phyloP scores from a whole-genome alignment of 1,140 invertebrate species.

The Cotesia typhae region DNA sequence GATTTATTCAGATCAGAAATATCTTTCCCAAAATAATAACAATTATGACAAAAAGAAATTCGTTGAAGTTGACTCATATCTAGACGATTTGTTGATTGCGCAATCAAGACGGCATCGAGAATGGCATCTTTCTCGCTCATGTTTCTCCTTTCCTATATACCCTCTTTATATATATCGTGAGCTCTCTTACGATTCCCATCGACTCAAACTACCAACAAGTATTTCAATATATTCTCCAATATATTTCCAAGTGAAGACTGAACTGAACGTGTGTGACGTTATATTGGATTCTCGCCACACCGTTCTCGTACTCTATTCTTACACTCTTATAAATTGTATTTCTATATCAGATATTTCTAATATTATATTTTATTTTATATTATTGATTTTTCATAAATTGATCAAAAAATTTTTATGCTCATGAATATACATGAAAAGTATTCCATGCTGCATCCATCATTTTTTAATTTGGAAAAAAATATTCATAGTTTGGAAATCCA shows the following conservation, averaged over 20 bases:
- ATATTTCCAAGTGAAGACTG: conserved; percentile 57
- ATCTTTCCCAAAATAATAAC: too few relatives aligned
- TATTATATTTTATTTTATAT: too few relatives aligned
- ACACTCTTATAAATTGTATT: background rate
- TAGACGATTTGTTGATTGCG: conserved; percentile 48
- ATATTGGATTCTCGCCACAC: conserved; percentile 59
- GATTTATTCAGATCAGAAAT: too few relatives aligned
- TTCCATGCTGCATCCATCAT: too few relatives aligned
- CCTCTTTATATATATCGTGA: conserved; percentile 3
- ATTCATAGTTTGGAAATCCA: too few relatives aligned
- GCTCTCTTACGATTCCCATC: conserved; percentile 43
- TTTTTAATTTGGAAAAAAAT: too few relatives aligned
- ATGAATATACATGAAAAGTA: too few relatives aligned
- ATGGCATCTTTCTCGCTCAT: conserved; percentile 56
- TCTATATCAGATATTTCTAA: background rate
- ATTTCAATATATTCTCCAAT: conserved; percentile 66
- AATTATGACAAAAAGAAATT: too few relatives aligned
- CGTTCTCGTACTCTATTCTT: conserved; percentile 13
- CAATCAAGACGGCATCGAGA: conserved; percentile 65
- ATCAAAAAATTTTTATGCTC: too few relatives aligned
- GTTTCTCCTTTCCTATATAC: background rate
- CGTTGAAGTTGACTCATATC: background rate
- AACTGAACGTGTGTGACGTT: conserved; percentile 64
- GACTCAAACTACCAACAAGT: conserved; percentile 66
- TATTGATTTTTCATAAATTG: too few relatives aligned